Evolutionary conservation across 2,888 invertebrate species (phyloP).

Genomic region (Scaptomyza parva): DNA sequence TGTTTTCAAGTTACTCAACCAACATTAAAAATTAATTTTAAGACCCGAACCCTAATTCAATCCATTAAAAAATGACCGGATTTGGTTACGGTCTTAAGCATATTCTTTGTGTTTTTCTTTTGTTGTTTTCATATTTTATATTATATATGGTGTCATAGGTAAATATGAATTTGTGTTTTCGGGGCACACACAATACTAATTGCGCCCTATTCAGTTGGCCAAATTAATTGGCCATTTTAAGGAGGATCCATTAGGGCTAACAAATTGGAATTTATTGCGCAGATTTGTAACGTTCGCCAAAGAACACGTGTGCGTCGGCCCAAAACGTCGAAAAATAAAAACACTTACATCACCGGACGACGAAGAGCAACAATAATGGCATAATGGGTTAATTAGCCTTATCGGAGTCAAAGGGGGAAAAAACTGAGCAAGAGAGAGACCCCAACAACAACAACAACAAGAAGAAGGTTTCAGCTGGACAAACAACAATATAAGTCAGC

Average conservation of each 20-base stretch:
- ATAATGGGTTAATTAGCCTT: slow-evolving; percentile 78
- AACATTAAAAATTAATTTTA: background rate
- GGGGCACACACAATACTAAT: slow-evolving; percentile 48
- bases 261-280: slow-evolving; percentile 77
- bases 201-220: slow-evolving; percentile 64
- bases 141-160: slow-evolving; percentile 22
- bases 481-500: slow-evolving; percentile 66
- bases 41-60: background rate
- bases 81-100: slow-evolving; percentile 30
- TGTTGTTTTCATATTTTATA: slow-evolving; percentile 17
- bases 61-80: slow-evolving; percentile 22
- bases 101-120: slow-evolving; percentile 17
- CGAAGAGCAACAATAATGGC: slow-evolving; percentile 70
- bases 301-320: slow-evolving; percentile 67
- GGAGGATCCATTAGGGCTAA: slow-evolving; percentile 73
- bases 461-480: slow-evolving; percentile 41
- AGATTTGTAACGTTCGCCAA: slow-evolving; percentile 74
- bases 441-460: background rate
- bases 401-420: slow-evolving; percentile 51
- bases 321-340: slow-evolving; percentile 33
- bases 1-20: no score
- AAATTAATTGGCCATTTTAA: slow-evolving; percentile 70
- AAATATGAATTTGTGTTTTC: slow-evolving; percentile 18
- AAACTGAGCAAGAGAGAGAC: background rate
- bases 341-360: slow-evolving; percentile 26